phyloP scores from a whole-genome alignment of 2,797 vertebrate genomes.

The Ibycter americanus region DNA sequence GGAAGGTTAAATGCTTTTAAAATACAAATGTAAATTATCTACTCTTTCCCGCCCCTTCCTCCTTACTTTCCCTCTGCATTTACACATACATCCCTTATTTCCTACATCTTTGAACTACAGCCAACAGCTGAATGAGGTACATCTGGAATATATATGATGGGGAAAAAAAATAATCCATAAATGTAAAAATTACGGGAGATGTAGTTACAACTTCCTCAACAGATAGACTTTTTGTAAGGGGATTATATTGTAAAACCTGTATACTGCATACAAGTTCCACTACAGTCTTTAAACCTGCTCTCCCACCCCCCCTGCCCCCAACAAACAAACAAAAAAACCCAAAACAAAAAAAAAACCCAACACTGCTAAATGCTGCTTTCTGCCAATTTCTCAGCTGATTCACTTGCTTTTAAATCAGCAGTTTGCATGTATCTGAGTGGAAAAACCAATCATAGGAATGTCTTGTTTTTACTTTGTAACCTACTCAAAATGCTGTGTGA shows the following conservation, averaged over 20 bases:
- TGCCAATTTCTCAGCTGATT: not conserved
- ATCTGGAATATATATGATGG: accelerated
- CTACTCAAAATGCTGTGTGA: not conserved
- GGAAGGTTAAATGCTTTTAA: not conserved
- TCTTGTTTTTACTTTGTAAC: not conserved
- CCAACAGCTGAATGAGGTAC: not conserved
- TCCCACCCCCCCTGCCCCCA: too few species aligned
- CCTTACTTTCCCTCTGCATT: not conserved
- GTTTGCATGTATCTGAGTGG: not conserved
- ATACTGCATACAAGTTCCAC: not conserved
- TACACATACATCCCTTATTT: not conserved
- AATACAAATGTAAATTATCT: not conserved
- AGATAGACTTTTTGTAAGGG: not conserved
- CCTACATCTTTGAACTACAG: not conserved
- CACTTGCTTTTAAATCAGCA: not conserved
- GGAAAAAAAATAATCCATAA: not conserved
- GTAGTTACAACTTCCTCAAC: not conserved
- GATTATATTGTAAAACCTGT: not conserved
- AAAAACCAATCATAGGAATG: not conserved
- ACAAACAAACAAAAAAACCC: not conserved
- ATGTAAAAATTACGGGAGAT: not conserved
- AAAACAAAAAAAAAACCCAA: not conserved
- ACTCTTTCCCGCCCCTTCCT: not conserved
- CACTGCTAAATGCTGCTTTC: not conserved
- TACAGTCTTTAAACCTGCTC: not conserved